Evolutionary conservation across 2,113 vertebrate genomes (phyloP).

Genomic region (Passer domesticus): DNA sequence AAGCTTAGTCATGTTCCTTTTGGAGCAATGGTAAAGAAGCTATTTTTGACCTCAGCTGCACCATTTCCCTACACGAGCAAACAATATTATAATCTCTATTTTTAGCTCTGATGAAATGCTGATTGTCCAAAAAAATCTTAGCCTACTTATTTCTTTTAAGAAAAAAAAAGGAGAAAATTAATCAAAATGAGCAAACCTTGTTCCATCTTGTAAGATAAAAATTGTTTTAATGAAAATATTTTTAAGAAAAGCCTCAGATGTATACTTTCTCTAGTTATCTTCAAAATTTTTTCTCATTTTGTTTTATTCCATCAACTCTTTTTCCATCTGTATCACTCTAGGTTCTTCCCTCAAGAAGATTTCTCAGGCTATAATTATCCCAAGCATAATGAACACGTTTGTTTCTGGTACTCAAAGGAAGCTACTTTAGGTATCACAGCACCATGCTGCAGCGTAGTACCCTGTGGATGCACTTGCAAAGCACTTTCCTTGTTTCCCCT

Average conservation of each 20-base stretch:
- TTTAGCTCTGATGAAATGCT: neutral
- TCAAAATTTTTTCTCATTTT: neutral
- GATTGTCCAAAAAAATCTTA: neutral
- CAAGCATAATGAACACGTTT: neutral
- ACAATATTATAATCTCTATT: neutral
- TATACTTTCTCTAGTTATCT: neutral
- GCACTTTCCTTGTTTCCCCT: neutral
- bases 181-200: neutral
- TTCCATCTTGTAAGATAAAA: neutral
- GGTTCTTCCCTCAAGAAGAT: neutral
- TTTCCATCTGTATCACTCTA: neutral
- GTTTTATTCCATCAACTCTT: neutral
- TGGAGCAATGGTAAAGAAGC: neutral
- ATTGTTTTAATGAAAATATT: neutral
- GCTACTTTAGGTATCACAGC: neutral
- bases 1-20: slow-evolving; percentile 17
- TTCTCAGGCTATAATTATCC: neutral
- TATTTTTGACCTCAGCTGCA: neutral
- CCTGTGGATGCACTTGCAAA: neutral
- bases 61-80: neutral
- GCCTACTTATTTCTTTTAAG: neutral
- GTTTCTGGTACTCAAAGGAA: neutral
- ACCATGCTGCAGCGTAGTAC: neutral
- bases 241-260: neutral
- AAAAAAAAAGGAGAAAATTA: neutral